Percentiles rank a stretch among this genome's conserved stretches.
These are phyloP conservation scores for Leptoclinus maculatus DNA, from an alignment of 2,797 vertebrate genomes.

Conservation along the genomic window DNA sequence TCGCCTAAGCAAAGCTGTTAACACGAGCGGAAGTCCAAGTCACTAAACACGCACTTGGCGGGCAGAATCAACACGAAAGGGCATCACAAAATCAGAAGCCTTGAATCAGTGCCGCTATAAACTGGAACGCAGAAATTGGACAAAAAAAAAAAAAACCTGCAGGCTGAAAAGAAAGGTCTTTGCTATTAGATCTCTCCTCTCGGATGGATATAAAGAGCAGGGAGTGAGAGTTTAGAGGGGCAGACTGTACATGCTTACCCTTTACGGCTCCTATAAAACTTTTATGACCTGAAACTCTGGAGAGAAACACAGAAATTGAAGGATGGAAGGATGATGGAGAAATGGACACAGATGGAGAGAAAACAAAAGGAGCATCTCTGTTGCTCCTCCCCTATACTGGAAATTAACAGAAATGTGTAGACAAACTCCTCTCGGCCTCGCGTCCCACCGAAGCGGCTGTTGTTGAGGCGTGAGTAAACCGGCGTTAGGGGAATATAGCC, in stretches of 20 bases:
- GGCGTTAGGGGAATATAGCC: slow-evolving; percentile 57
- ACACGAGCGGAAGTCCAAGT: not conserved
- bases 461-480: slow-evolving; percentile 50
- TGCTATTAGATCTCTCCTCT: slow-evolving; percentile 25
- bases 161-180: not conserved
- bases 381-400: not conserved
- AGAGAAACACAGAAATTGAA: slow-evolving; percentile 52
- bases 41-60: slow-evolving; percentile 1
- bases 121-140: not conserved
- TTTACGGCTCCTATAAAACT: slow-evolving; percentile 72
- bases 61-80: not conserved
- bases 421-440: slow-evolving; percentile 2
- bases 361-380: slow-evolving; percentile 26
- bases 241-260: slow-evolving; percentile 55
- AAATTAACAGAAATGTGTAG: slow-evolving; percentile 19
- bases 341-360: slow-evolving; percentile 46
- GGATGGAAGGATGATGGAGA: slow-evolving; percentile 50
- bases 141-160: not conserved
- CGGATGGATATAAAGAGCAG: slow-evolving; percentile 46
- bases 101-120: slow-evolving; percentile 1
- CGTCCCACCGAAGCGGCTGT: slow-evolving; percentile 24
- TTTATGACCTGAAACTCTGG: slow-evolving; percentile 68
- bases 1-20: slow-evolving; percentile 8
- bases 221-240: slow-evolving; percentile 59
- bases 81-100: slow-evolving; percentile 2